Base-by-base conservation (phyloP, 1,140 invertebrate genomes). In the Vanessa tameamea region DNA sequence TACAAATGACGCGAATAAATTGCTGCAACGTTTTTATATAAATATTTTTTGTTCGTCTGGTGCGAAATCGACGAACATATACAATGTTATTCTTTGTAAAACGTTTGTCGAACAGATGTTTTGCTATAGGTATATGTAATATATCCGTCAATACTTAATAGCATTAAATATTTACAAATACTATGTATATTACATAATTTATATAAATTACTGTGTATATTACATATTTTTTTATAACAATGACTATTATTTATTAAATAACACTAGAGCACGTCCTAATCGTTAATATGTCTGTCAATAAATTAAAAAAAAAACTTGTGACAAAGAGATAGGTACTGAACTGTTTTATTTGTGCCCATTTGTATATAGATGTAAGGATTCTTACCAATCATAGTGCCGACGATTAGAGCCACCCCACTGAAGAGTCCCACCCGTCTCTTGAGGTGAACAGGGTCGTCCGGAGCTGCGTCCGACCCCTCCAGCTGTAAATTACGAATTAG, bases 371-470 rank as follows among this genome's bases (percentile, higher is more conserved):
- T 51, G 15, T 37, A 12, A n/a, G 9, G 13, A 5, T n/a, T 69
- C 92, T 94, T 91, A 97, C 96, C 97, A 83, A 98, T 98, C 97
- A 98, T 98, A 76, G 97, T 98, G 85, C 97, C 97, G 83, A 98
- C 97, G 93, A 98, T 98, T 97, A 98, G 95, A 97, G 97, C 97
- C 96, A 98, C 97, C 96, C 97, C 97, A 97, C 97, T 98, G 97
- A 98, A 95, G 96, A 98, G 97, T 96, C 97, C 98, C 95, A 99
- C 96, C 97, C 97, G 96, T 97, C 97, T 97, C 97, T 98, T 96
- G 97, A 98, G 97, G 97, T 97, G 96, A 97, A 97, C 94, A 98
- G 96, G 92, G 97, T 98, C 96, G 96, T 97, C 95, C 97, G 95
- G 94, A 97, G 96, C 95, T 97, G 97, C 93, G 96, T 95, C 95